Conservation (phyloP, 2,888 invertebrate species). For the Drosophila planitibia region DNA sequence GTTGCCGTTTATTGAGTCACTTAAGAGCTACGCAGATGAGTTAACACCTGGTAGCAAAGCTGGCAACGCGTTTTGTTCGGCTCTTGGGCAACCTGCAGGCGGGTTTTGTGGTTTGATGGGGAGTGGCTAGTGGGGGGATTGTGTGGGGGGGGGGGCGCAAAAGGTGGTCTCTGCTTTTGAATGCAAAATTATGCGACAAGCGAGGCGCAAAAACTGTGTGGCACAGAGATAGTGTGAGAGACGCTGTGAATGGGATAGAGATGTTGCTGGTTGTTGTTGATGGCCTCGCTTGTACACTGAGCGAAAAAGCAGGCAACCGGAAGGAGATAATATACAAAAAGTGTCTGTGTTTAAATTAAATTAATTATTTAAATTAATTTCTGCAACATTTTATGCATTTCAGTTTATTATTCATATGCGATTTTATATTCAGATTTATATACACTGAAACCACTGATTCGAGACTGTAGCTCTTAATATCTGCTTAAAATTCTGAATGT, state of each 20-base stretch:
- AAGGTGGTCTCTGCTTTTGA: constrained; percentile 36
- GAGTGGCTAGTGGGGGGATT: not conserved
- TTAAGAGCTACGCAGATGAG: constrained; percentile 76
- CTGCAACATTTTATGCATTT: not conserved
- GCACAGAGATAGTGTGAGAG: not conserved
- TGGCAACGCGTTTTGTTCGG: constrained; percentile 36
- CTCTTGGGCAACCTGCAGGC: not conserved
- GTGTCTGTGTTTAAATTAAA: too few species aligned
- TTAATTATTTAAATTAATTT: too few species aligned
- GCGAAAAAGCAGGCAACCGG: not conserved
- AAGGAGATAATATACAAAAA: too few species aligned
- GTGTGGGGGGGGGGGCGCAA: not conserved
- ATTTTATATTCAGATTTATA: not conserved
- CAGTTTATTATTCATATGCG: not conserved
- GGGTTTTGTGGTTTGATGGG: not conserved
- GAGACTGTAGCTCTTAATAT: not conserved
- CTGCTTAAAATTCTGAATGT: not conserved
- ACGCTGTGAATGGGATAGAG: constrained; percentile 12
- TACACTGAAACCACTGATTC: not conserved
- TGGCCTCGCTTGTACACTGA: not conserved
- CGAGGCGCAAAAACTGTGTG: constrained; percentile 40
- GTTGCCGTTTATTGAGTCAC: constrained; percentile 78
- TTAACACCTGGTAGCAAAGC: constrained; percentile 74
- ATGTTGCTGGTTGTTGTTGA: constrained; percentile 4
- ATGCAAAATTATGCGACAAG: constrained; percentile 77